Evolutionary conservation across 2,888 invertebrate genomes (phyloP).

Genomic region (Antheraea yamamai): DNA sequence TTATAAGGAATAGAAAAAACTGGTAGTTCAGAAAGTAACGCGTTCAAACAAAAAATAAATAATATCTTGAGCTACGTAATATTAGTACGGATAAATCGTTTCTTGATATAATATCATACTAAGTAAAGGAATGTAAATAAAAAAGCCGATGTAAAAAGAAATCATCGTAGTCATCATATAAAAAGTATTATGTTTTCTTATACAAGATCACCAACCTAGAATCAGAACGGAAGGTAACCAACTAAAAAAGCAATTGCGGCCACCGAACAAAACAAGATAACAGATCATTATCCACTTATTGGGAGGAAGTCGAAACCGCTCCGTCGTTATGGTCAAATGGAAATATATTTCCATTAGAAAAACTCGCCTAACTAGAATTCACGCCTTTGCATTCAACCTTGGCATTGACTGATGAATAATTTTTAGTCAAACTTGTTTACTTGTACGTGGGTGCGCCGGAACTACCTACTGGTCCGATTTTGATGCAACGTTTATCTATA

Average conservation of each 20-base stretch:
- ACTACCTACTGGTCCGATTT: not conserved
- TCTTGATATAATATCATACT: not conserved
- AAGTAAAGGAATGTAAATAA: not conserved
- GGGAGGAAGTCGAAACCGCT: constrained; percentile 71
- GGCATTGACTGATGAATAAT: constrained; percentile 11
- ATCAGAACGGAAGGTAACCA: constrained; percentile 52
- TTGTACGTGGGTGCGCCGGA: not conserved
- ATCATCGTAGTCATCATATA: not conserved
- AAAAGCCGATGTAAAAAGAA: not conserved
- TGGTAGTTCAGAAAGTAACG: too few relatives aligned
- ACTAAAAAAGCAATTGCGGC: constrained; percentile 60
- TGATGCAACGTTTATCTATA: not conserved
- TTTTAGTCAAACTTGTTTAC: not conserved
- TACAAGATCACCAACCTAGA: constrained; percentile 12
- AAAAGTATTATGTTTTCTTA: constrained; percentile 1
- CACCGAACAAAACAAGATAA: constrained; percentile 61
- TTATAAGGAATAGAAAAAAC: too few relatives aligned
- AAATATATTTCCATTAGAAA: constrained; percentile 41
- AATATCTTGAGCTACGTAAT: not conserved
- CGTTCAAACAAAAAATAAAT: too few relatives aligned
- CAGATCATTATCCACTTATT: constrained; percentile 75
- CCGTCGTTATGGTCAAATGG: constrained; percentile 60
- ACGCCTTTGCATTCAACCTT: constrained; percentile 24
- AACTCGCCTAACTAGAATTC: constrained; percentile 24
- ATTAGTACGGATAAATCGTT: not conserved